Evolutionary conservation across 92 coral and sea anemone species (phyloP).

Genomic region (Epizoanthus fatuus): DNA sequence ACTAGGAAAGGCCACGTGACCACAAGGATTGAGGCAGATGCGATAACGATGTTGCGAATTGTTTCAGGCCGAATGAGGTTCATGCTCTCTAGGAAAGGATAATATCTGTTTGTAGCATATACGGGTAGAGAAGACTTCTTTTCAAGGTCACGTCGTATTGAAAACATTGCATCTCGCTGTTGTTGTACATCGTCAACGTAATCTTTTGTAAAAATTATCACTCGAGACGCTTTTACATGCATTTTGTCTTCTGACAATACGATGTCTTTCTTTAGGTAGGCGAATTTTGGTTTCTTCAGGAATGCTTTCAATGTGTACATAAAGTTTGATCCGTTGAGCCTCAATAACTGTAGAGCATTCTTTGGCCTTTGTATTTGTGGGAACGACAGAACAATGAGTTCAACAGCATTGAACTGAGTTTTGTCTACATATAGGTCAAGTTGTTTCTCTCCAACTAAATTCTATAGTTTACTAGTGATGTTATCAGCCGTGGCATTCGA

Average conservation of each 20-base stretch:
- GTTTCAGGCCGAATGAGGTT: neutral
- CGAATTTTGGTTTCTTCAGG: constrained; percentile 44
- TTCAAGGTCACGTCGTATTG: constrained; percentile 65
- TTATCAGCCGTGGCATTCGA: neutral
- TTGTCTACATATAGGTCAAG: neutral
- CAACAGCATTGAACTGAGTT: neutral
- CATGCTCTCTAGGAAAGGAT: neutral
- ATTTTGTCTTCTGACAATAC: constrained; percentile 57
- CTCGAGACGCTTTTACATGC: constrained; percentile 69
- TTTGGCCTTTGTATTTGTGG: neutral
- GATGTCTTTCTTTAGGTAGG: constrained; percentile 70
- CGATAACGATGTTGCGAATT: constrained; percentile 4
- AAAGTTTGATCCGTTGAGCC: constrained; percentile 21
- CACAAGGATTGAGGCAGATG: neutral
- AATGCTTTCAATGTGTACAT: constrained; percentile 46
- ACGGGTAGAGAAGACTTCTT: constrained; percentile 54
- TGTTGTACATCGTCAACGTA: constrained; percentile 19
- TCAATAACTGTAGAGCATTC: neutral
- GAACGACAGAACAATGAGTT: neutral
- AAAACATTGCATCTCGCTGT: constrained; percentile 74
- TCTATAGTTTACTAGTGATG: neutral
- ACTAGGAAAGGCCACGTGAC: constrained; percentile 1
- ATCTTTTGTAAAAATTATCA: constrained; percentile 57
- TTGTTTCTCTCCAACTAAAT: neutral
- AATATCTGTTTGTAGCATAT: constrained; percentile 39